Evolutionary conservation across 2,888 invertebrate genomes (phyloP).

Genomic region (Clusia tigrina): DNA sequence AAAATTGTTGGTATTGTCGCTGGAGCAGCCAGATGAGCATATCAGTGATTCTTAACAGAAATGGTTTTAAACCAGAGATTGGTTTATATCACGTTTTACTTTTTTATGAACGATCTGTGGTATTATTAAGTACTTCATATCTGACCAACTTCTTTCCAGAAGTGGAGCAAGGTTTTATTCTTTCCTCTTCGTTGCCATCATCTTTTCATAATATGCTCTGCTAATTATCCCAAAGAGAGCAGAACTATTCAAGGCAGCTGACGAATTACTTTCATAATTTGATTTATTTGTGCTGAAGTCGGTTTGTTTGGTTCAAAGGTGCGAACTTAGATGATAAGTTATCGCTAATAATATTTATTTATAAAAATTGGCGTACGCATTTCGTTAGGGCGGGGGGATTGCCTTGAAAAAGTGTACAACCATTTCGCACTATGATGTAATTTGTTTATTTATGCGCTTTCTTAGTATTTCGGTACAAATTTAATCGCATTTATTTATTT

Average conservation of each 20-base stretch:
- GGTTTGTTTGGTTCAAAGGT: not conserved
- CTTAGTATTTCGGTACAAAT: not conserved
- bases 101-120: too few relatives aligned
- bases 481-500: conserved; percentile 2
- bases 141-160: not conserved
- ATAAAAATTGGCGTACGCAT: not conserved
- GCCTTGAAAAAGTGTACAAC: too few relatives aligned
- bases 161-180: not conserved
- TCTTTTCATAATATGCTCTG: not conserved
- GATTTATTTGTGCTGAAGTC: not conserved
- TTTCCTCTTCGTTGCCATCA: not conserved
- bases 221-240: not conserved
- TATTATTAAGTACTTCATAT: not conserved
- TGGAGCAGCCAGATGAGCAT: too few relatives aligned
- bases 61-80: not conserved
- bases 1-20: too few relatives aligned
- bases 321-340: conserved; percentile 3
- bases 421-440: too few relatives aligned
- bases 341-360: conserved; percentile 1
- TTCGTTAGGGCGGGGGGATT: too few relatives aligned
- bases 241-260: not conserved
- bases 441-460: too few relatives aligned
- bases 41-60: too few relatives aligned
- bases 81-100: not conserved
- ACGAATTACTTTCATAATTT: not conserved